Evolutionary conservation across 2,113 vertebrate genomes (phyloP), one percentile per base, ranked within the genome.

Genomic region (Raja brachyura): DNA sequence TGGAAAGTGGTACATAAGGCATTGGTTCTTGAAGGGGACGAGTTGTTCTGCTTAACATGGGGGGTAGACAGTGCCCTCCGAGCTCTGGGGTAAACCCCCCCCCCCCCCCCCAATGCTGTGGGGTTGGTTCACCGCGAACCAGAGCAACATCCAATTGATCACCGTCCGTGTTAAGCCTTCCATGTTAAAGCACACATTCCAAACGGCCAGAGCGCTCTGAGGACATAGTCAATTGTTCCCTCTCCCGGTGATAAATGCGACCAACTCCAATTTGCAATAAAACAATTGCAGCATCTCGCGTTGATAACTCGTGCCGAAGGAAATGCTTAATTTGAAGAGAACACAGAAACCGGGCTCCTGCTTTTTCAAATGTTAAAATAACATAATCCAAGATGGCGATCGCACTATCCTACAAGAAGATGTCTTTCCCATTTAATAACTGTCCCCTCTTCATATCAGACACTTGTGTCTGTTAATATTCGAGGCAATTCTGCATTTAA

Each of bases 311-410:
- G 28, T n/a, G 13, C 75, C 75, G 28, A n/a, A 48, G 39, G 4
- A 10, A 33, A 48, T 81, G 16, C 5, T 81, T 54, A 5, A 54
- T 81, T 81, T 48, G 54, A 22, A 22, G 39, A 54, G 18, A 54
- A 16, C 33, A 48, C 4, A 5, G 22, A 81, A 81, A 33, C 39
- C 4, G 10, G 78, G 3, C 16, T 39, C 33, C 77, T 81, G 14
- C 0, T 79, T 76, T 76, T 31, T 1, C 31, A 76, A 76, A 14
- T 79, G 77, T 39, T 18, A 48, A 39, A 81, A 48, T 54, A 16
- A 81, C 78, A 79, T 14, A 81, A 81, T 81, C 78, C 78, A 81
- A 81, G 78, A 81, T 81, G 78, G 78, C 78, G 78, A 81, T 81
- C 39, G 39, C 39, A 8, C n/a, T 76, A 76, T 13, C 31, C 75